A percentile compares a stretch with the other conserved stretches of the same genome.
Evolutionary conservation across 2,888 invertebrate species (phyloP).

Genomic region (Synanthedon myopaeformis): DNA sequence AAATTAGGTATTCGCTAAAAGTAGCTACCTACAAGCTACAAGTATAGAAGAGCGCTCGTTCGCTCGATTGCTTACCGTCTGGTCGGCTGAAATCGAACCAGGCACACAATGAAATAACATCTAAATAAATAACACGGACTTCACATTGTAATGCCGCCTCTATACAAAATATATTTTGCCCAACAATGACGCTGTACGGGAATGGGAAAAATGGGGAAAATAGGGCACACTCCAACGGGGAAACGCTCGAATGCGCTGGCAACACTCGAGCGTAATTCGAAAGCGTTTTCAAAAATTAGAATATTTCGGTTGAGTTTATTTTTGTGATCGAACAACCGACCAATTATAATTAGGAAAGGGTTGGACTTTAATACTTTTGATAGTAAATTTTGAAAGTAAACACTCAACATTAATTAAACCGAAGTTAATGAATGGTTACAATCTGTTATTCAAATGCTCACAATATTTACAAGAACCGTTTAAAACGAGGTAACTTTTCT

Average conservation of each 20-base stretch:
- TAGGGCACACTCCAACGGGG: slow-evolving; percentile 42
- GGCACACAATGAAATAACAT: slow-evolving; percentile 49
- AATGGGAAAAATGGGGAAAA: slow-evolving; percentile 31
- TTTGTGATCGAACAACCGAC: neutral
- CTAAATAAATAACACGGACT: slow-evolving; percentile 62
- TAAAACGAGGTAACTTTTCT: no score
- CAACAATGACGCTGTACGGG: slow-evolving; percentile 34
- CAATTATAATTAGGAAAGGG: neutral
- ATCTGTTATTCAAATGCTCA: no score
- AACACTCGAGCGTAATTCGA: slow-evolving; percentile 37
- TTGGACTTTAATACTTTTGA: neutral
- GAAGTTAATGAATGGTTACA: no score
- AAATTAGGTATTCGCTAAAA: no score
- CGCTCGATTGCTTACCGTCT: slow-evolving; percentile 50
- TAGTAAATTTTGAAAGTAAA: neutral
- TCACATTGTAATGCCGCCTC: slow-evolving; percentile 48
- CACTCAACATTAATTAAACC: no score
- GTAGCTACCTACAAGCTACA: no score
- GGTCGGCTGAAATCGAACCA: slow-evolving; percentile 30
- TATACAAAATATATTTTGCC: slow-evolving; percentile 58
- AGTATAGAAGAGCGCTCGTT: slow-evolving; percentile 1
- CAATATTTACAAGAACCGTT: no score
- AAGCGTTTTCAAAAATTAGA: slow-evolving; percentile 33
- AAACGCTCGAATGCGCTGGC: slow-evolving; percentile 35
- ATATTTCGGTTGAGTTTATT: slow-evolving; percentile 8